Conservation (phyloP, 2,797 vertebrate genomes). For the Eulemur coronatus region DNA sequence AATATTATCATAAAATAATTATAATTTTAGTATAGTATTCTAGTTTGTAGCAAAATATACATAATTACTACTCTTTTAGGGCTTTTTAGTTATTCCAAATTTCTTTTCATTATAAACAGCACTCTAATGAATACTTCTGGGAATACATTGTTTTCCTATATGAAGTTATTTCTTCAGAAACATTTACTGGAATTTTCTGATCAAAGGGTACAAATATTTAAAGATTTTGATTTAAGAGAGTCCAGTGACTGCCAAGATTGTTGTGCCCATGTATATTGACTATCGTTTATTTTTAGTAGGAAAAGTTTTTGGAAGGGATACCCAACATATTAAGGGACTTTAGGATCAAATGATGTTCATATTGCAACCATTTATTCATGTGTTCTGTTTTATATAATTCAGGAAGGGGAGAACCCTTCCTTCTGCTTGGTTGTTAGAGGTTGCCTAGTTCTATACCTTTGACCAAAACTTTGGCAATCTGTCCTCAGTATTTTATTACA, state of each 20-base stretch:
- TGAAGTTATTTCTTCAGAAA: background rate
- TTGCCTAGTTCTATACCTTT: background rate
- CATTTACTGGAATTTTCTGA: background rate
- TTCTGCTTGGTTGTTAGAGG: background rate
- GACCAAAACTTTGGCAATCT: background rate
- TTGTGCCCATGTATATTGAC: background rate
- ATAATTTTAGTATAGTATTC: background rate
- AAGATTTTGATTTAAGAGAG: background rate
- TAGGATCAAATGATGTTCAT: background rate
- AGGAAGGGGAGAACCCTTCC: background rate
- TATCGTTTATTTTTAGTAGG: background rate
- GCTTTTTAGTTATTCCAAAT: background rate
- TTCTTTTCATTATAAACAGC: background rate
- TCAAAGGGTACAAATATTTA: background rate
- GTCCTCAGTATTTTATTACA: background rate
- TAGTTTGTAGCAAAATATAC: background rate
- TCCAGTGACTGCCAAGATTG: background rate
- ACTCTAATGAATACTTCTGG: background rate
- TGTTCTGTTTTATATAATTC: background rate
- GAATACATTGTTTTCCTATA: background rate
- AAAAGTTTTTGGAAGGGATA: background rate
- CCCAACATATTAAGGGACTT: background rate
- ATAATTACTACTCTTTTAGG: background rate
- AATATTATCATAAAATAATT: constrained; percentile 13
- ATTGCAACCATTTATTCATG: background rate